Evolutionary conservation across 2,797 vertebrate species (phyloP).

Genomic region (Pogonophryne albipinna): DNA sequence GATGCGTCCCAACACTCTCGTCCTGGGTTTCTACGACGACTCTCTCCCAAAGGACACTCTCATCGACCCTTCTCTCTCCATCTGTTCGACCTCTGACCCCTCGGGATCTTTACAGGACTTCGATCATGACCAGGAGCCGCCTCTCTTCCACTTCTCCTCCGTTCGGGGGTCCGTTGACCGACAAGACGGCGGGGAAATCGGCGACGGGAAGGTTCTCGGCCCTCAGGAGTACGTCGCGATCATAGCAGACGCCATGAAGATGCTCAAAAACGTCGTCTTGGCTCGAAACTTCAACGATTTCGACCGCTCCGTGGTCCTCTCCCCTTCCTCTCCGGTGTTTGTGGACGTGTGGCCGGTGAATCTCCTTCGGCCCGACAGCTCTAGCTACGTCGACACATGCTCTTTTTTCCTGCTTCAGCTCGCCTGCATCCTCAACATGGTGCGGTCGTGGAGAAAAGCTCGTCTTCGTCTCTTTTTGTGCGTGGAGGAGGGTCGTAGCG

Average conservation of each 20-base stretch:
- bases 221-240: conserved; percentile 89
- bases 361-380: conserved; percentile 90
- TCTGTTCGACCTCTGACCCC: conserved; percentile 47
- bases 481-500: conserved; percentile 88
- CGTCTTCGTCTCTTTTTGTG: conserved; percentile 92
- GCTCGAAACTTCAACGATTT: conserved; percentile 89
- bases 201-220: conserved; percentile 81
- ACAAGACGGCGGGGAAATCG: conserved; percentile 34
- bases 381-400: conserved; percentile 92
- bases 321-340: conserved; percentile 58
- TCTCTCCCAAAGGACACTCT: conserved; percentile 83
- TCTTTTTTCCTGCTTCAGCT: conserved; percentile 93
- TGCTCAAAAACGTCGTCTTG: conserved; percentile 91
- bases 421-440: conserved; percentile 93
- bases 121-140: conserved; percentile 9
- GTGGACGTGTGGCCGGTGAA: conserved; percentile 94
- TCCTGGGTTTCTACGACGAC: conserved; percentile 91
- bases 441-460: conserved; percentile 88
- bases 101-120: conserved; percentile 35
- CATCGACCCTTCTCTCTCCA: conserved; percentile 61
- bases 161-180: conserved; percentile 60
- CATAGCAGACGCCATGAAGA: conserved; percentile 92
- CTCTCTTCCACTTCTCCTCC: conserved; percentile 79
- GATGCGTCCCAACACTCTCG: conserved; percentile 94
- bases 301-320: conserved; percentile 75